Percentiles rank a stretch among this genome's conserved stretches.
These are phyloP conservation scores for Caenorhabditis japonica DNA, from an alignment of 2,888 invertebrate species.

Conservation along the genomic window DNA sequence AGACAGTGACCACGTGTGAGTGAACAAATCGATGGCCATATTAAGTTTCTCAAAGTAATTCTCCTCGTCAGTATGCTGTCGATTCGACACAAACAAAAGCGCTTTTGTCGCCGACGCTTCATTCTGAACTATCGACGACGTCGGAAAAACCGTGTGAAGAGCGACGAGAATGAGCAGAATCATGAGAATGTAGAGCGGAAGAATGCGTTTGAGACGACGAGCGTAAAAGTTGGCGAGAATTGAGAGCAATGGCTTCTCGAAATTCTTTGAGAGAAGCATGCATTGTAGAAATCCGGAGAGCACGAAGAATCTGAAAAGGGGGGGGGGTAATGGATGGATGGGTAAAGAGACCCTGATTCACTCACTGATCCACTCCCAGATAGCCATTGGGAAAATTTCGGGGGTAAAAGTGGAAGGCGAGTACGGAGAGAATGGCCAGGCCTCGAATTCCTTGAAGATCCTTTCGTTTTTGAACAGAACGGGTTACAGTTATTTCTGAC, in stretches of 20 bases:
- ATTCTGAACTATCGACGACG: conserved; percentile 18
- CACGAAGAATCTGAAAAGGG: conserved; percentile 32
- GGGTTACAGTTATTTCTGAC: no score
- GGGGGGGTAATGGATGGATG: background rate
- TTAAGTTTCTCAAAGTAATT: conserved; percentile 45
- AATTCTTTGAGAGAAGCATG: conserved; percentile 33
- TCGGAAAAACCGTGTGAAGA: conserved; percentile 28
- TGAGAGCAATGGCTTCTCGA: conserved; percentile 11
- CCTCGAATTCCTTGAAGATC: conserved; percentile 54
- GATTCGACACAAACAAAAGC: conserved; percentile 32
- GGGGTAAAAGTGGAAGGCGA: conserved; percentile 58
- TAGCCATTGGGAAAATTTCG: conserved; percentile 52
- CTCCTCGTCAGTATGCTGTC: conserved; percentile 33
- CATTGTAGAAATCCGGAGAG: no score
- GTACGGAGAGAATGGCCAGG: conserved; percentile 46
- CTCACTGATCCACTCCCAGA: conserved; percentile 59
- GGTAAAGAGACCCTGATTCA: background rate
- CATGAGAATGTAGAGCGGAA: conserved; percentile 34
- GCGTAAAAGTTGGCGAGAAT: conserved; percentile 15
- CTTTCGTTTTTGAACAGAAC: no score
- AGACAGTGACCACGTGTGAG: conserved; percentile 65
- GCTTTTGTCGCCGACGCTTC: conserved; percentile 32
- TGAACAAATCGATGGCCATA: conserved; percentile 56
- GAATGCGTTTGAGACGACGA: conserved; percentile 40
- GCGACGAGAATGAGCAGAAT: conserved; percentile 16